Percentiles rank a stretch among this genome's conserved stretches.
Evolutionary conservation across 2,797 vertebrate genomes (phyloP).

Genomic region (Anguilla megastoma): DNA sequence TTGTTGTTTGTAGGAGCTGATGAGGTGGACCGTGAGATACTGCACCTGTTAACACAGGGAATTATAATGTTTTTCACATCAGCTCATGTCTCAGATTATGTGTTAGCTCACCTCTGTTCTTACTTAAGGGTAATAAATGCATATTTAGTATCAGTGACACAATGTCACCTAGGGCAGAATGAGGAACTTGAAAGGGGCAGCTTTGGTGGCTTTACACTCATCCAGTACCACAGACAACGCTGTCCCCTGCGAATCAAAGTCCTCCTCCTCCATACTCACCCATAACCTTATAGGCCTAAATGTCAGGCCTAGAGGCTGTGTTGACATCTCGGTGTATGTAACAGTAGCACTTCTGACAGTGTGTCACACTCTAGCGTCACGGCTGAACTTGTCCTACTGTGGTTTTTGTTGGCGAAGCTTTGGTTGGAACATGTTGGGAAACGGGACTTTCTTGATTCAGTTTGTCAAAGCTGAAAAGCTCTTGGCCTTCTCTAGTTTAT

Average conservation of each 20-base stretch:
- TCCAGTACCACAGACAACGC: background rate
- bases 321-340: background rate
- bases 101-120: background rate
- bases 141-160: background rate
- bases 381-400: background rate
- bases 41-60: background rate
- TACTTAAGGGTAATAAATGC: background rate
- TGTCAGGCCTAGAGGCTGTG: background rate
- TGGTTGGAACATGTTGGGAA: background rate
- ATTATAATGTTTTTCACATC: background rate
- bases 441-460: background rate
- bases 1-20: background rate
- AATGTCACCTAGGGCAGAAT: background rate
- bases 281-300: background rate
- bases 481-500: background rate
- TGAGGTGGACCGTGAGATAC: background rate
- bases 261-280: background rate
- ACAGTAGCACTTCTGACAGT: background rate
- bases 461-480: background rate
- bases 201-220: background rate
- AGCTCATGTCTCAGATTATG: background rate
- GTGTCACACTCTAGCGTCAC: background rate
- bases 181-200: background rate
- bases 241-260: background rate
- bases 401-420: background rate